phyloP scores from a whole-genome alignment of 1,140 invertebrate species.

The Anthonomus grandis region DNA sequence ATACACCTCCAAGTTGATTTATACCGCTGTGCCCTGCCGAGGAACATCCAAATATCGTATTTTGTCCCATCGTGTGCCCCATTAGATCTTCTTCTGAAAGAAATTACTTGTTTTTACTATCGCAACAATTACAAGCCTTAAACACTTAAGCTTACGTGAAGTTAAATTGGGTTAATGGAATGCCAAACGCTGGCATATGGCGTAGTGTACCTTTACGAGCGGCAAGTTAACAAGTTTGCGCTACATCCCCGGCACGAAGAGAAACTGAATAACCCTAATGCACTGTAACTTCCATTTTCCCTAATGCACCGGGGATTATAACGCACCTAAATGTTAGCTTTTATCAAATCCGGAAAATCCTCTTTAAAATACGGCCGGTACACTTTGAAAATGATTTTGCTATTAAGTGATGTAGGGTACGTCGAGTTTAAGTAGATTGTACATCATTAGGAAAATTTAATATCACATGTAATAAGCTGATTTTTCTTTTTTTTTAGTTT shows the following conservation, averaged over 20 bases:
- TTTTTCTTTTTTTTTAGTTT: too few relatives aligned
- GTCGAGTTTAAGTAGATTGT: too few relatives aligned
- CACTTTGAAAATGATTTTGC: too few relatives aligned
- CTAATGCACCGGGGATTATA: conserved; percentile 34
- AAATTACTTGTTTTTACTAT: neutral
- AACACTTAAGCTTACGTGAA: too few relatives aligned
- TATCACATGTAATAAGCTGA: too few relatives aligned
- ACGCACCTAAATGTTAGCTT: conserved; percentile 32
- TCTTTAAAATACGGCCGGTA: too few relatives aligned
- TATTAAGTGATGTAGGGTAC: too few relatives aligned
- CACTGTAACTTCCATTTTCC: conserved; percentile 24
- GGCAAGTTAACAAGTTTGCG: conserved; percentile 10
- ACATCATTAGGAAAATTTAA: too few relatives aligned
- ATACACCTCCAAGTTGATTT: conserved; percentile 97
- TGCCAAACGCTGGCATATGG: conserved; percentile 6
- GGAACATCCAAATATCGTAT: conserved; percentile 47
- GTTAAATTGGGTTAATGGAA: conserved; percentile 10
- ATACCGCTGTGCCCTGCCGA: conserved; percentile 88
- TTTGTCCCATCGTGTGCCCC: conserved; percentile 48
- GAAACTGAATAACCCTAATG: conserved; percentile 9
- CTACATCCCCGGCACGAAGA: conserved; percentile 3
- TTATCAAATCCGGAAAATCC: conserved; percentile 27
- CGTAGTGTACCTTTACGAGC: neutral
- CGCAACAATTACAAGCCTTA: too few relatives aligned
- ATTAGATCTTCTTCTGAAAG: conserved; percentile 49